Evolutionary conservation across 2,113 vertebrate genomes (phyloP), one percentile per base, ranked within the genome.

Genomic region (Sinocyclocheilus anophthalmus): DNA sequence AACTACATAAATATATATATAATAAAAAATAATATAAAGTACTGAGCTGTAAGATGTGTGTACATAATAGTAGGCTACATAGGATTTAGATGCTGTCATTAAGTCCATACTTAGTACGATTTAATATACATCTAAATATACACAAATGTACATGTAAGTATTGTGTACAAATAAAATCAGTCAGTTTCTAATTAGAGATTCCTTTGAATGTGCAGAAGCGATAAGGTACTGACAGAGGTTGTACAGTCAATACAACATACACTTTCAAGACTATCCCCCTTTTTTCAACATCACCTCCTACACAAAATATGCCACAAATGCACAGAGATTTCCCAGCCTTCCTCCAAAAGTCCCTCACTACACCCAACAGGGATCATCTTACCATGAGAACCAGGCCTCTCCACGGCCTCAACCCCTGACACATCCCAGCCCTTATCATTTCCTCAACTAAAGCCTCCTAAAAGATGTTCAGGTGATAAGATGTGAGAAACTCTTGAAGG

Each of bases 401-500:
- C 42, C 45, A 61, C 81, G 87, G 88, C 53, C 75, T 84, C 53
- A 77, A 39, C 77, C 70, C 37, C 57, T 82, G 69, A 76, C 87
- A 76, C 87, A 73, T 90, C 84, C 67, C 26, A 48, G 61, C 83
- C 63, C 63, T 86, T 72, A 88, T 79, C 70, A 85, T 91, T 90
- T 90, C 48, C 48, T 76, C 14, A n/a, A 76, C 12, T 50, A 76
- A 48, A 76, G 13, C 42, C n/a, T 26, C 5, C n/a, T 50, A 50
- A 50, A 76, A 76, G 42, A 76, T 50, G 5, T 48, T 33, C 65
- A 76, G 73, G 73, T 48, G 73, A 50, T 59, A 22, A 61, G 6
- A 80, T 61, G 11, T 42, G 20, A 79, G 42, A 42, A 83, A 57
- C 42, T 67, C 24, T n/a, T 42, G 48, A 59, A 83, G 69, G 33